Percentiles rank a stretch among this genome's conserved stretches.
Conservation (phyloP, 2,888 invertebrate species). For the Nesidiocoris tenuis region DNA sequence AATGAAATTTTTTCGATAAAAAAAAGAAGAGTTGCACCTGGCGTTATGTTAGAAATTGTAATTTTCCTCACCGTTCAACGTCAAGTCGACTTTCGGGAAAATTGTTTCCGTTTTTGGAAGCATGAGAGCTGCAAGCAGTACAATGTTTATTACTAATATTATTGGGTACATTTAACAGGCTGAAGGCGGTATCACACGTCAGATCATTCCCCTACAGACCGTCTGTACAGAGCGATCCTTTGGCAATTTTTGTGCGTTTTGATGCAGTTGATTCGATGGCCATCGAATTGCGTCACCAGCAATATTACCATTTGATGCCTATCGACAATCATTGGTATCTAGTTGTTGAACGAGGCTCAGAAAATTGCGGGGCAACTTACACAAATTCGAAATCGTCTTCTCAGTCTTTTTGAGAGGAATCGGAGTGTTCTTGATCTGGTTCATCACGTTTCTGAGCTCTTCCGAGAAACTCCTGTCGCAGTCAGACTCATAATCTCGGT, state of each 20-base stretch:
- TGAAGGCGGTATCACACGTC: too few species aligned
- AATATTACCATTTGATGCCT: too few species aligned
- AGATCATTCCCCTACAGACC: too few species aligned
- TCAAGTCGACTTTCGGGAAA: neutral
- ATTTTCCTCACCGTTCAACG: neutral
- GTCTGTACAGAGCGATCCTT: neutral
- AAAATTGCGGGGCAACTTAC: neutral
- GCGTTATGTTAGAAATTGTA: too few species aligned
- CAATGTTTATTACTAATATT: too few species aligned
- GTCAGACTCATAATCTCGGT: neutral
- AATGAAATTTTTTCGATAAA: neutral
- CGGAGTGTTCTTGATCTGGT: neutral
- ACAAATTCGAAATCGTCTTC: conserved; percentile 7
- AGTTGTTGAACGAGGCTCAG: too few species aligned
- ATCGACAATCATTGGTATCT: too few species aligned
- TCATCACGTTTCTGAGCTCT: neutral
- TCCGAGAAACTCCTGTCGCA: neutral
- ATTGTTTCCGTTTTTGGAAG: neutral
- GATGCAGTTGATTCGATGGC: too few species aligned
- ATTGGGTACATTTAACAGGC: too few species aligned
- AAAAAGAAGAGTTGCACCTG: neutral
- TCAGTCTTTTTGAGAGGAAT: neutral
- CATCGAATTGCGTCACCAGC: too few species aligned
- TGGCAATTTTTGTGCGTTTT: too few species aligned
- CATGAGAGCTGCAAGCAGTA: neutral